Evolutionary conservation across 2,888 invertebrate genomes (phyloP).

Genomic region (Ectropis crepuscularia): DNA sequence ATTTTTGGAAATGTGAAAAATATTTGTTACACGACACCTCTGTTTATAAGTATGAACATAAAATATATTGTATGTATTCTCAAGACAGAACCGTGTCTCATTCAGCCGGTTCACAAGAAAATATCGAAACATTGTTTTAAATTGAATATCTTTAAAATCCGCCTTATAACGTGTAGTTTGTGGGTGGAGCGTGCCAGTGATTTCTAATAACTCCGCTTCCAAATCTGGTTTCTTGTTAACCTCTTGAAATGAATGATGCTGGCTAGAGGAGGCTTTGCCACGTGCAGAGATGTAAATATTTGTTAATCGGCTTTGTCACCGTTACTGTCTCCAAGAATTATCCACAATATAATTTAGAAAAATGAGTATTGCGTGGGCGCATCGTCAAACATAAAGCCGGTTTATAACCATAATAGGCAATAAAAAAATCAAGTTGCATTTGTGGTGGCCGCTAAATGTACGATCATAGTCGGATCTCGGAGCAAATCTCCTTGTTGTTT

Average conservation of each 20-base stretch:
- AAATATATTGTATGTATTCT: too few species aligned
- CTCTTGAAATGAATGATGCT: conserved; percentile 24
- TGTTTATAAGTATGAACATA: too few species aligned
- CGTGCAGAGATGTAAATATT: conserved; percentile 34
- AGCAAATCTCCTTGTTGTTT: conserved; percentile 7
- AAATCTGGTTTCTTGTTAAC: conserved; percentile 21
- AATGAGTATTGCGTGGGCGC: conserved; percentile 61
- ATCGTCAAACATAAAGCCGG: conserved; percentile 63
- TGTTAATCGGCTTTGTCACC: conserved; percentile 35
- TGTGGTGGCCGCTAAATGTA: conserved; percentile 58
- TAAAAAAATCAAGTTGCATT: conserved; percentile 58
- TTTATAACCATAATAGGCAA: conserved; percentile 63
- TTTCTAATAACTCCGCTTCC: conserved; percentile 15
- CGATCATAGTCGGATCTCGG: conserved; percentile 5
- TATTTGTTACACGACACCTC: too few species aligned
- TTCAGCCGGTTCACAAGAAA: not conserved
- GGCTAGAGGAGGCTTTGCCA: conserved; percentile 22
- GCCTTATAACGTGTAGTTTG: conserved; percentile 9
- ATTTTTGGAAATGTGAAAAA: too few species aligned
- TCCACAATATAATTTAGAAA: conserved; percentile 57
- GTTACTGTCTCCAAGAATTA: conserved; percentile 33
- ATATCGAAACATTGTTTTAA: not conserved
- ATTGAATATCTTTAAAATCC: conserved; percentile 4
- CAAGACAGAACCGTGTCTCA: too few species aligned
- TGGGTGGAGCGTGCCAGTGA: conserved; percentile 7